Conservation (phyloP, 2,888 invertebrate genomes). For the Frankliniella fusca region DNA sequence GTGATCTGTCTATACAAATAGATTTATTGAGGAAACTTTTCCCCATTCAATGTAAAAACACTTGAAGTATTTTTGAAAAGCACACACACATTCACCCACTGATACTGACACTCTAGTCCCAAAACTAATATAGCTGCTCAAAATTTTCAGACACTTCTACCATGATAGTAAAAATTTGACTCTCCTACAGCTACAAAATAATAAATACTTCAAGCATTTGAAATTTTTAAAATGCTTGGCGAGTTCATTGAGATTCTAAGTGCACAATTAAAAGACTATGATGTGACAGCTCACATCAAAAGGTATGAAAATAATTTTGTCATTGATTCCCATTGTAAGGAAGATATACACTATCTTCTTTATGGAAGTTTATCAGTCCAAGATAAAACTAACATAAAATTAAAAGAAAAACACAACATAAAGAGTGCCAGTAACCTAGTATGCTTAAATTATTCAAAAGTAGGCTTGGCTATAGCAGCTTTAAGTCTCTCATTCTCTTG, state of each 20-base stretch:
- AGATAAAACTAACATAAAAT: constrained; percentile 27
- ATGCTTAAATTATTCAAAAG: constrained; percentile 20
- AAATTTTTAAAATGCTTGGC: neutral
- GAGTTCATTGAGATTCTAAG: neutral
- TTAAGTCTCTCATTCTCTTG: neutral
- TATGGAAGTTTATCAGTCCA: constrained; percentile 9
- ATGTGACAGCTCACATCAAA: neutral
- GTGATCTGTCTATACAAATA: constrained; percentile 13
- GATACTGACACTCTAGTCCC: constrained; percentile 5
- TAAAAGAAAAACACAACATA: neutral
- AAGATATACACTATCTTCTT: constrained; percentile 1
- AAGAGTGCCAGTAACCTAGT: constrained; percentile 28
- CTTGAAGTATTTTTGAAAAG: neutral
- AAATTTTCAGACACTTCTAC: neutral
- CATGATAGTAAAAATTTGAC: neutral
- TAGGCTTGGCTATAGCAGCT: constrained; percentile 28
- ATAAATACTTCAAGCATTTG: neutral
- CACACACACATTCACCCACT: constrained; percentile 9
- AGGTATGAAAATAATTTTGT: constrained; percentile 15
- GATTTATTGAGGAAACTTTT: neutral
- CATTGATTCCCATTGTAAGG: neutral
- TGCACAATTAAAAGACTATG: neutral
- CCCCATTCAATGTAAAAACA: constrained; percentile 7
- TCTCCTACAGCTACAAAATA: constrained; percentile 1
- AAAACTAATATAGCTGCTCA: neutral